phyloP scores from a whole-genome alignment of 2,113 vertebrate genomes.

The Pachycephala philippinensis region DNA sequence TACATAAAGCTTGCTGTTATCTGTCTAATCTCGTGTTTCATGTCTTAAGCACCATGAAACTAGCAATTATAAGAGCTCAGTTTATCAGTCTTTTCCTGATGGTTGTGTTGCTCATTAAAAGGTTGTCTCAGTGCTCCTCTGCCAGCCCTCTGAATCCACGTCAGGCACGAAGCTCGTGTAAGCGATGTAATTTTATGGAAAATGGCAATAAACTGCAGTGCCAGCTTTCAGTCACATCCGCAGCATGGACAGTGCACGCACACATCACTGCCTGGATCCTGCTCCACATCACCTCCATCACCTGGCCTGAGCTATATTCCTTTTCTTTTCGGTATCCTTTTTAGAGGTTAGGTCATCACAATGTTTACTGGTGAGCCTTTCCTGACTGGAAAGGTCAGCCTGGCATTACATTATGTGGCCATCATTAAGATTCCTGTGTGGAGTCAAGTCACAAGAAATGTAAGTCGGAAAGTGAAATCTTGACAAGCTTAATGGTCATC shows the following conservation, averaged over 20 bases:
- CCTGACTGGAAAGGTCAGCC: neutral
- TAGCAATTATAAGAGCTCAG: neutral
- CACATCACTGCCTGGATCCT: neutral
- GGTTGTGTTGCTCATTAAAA: neutral
- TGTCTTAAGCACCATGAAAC: neutral
- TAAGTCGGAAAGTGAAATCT: neutral
- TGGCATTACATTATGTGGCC: neutral
- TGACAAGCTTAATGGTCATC: neutral
- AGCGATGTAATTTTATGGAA: neutral
- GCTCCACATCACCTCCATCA: neutral
- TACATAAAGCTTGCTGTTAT: neutral
- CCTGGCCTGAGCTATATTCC: neutral
- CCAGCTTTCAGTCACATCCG: neutral
- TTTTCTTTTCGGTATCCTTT: neutral
- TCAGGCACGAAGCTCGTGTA: neutral
- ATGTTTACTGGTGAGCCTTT: neutral
- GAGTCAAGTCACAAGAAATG: neutral
- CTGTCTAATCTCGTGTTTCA: neutral
- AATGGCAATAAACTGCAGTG: accelerated
- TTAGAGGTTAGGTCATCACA: neutral
- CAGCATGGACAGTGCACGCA: too few species aligned
- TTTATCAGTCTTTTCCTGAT: neutral
- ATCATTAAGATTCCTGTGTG: neutral
- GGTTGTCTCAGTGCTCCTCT: neutral
- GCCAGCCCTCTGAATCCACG: neutral